Evolutionary conservation across 2,888 invertebrate genomes (phyloP), one percentile per base, ranked within the genome.

Genomic region (Napeogenes inachia): DNA sequence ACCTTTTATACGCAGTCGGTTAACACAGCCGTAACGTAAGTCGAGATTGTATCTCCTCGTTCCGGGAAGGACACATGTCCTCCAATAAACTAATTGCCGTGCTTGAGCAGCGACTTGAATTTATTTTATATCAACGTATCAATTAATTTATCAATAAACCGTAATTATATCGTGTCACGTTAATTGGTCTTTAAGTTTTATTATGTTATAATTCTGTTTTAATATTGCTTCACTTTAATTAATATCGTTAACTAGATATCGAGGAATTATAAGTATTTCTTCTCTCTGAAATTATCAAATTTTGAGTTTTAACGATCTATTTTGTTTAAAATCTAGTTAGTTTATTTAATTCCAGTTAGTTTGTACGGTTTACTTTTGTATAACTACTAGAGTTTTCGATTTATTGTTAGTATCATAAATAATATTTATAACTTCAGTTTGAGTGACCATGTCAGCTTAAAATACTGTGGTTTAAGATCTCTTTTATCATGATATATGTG

Each of bases 61-160:
- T 89, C 89, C 80, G 71, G 77, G 89, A 89, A 89, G 88, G 88
- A 84, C 88, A 85, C 82, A 80, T 88, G 89, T 86, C 85, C 76
- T 72, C 85, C 84, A 89, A 89, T 89, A 89, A 89, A 89, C 88
- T 89, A 89, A 89, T 89, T 89, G 89, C 87, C 71, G 74, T 84
- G 89, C 87, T 79, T 77, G 80, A 75, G 76, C 83, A 75, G 78
- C 73, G 75, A 73, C 76, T 75, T 69, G 75, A 78, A 78, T 78
- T 77, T 74, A 76, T 77, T 80, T 74, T 76, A 75, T 76, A 73
- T 73, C 73, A 73, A 69, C 71, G 70, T 47, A 47, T 70, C 61
- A 69, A 66, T 61, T 65, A 70, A 71, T 72, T 70, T 68, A 71
- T 61, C 63, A 50, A 50, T 50, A 50, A 50, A 50, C 21, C 30